Conservation (phyloP, 35 echinoderm and acorn worm species). For the Holothuria glaberrima region DNA sequence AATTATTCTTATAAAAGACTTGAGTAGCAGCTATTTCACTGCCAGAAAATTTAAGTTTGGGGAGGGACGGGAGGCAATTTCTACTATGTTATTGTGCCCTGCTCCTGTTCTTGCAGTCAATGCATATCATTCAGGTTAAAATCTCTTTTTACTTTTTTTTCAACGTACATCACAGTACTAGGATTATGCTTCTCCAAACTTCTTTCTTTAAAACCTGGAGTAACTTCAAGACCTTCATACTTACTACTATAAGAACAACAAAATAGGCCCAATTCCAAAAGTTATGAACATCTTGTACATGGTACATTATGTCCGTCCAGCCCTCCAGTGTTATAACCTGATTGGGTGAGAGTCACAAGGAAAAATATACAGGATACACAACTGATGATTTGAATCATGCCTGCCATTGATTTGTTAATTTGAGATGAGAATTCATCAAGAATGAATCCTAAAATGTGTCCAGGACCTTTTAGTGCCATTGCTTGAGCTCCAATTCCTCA, state of each 20-base stretch:
- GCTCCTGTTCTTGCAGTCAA: background rate
- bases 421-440: background rate
- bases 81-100: too few species aligned
- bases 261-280: conserved; percentile 99
- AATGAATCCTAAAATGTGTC: background rate
- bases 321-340: conserved; percentile 98
- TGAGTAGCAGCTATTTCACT: too few species aligned
- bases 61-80: too few species aligned
- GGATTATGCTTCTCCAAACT: too few species aligned
- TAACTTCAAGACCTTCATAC: conserved; percentile 57
- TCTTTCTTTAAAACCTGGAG: background rate
- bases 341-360: conserved; percentile 32
- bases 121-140: background rate
- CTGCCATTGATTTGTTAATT: background rate
- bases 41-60: too few species aligned
- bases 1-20: too few species aligned
- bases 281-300: conserved; percentile 95
- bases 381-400: background rate
- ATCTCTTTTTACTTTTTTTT: background rate
- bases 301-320: conserved; percentile 97
- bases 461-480: too few species aligned
- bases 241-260: conserved; percentile 98
- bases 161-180: too few species aligned
- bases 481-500: too few species aligned
- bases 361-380: conserved; percentile 31